Percentiles rank a stretch among this genome's conserved stretches.
phyloP scores from a whole-genome alignment of 2,113 vertebrate genomes.

The Thalassoma bifasciatum region DNA sequence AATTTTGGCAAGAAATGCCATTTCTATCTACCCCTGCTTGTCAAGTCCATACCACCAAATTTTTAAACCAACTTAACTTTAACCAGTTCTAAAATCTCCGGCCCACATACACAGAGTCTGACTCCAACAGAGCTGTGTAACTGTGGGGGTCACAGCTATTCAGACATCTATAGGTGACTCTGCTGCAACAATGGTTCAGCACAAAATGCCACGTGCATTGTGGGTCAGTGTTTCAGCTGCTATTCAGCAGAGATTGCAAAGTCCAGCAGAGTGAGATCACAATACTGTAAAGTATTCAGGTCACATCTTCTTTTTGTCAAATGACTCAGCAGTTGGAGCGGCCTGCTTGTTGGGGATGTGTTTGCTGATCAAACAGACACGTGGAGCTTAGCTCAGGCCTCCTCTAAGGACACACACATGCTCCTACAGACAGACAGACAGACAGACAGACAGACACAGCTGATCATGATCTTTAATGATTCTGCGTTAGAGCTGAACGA shows the following conservation, averaged over 20 bases:
- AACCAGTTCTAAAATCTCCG: too few relatives aligned
- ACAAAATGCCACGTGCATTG: conserved; percentile 8
- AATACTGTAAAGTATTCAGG: conserved; percentile 6
- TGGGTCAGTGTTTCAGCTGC: not conserved
- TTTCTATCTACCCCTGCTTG: too few relatives aligned
- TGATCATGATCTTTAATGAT: too few relatives aligned
- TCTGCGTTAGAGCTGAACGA: too few relatives aligned
- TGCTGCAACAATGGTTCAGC: not conserved
- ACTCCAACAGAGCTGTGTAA: not conserved
- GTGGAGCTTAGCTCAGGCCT: conserved; percentile 10
- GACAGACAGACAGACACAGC: too few relatives aligned
- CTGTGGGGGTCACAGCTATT: not conserved
- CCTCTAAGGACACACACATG: not conserved
- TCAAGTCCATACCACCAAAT: too few relatives aligned
- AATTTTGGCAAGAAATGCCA: too few relatives aligned
- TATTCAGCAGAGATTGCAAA: conserved; percentile 4
- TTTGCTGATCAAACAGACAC: conserved; percentile 52
- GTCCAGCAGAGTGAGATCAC: conserved; percentile 1
- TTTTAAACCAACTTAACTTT: too few relatives aligned
- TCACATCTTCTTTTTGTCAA: conserved; percentile 20
- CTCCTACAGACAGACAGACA: not conserved
- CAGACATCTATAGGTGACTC: not conserved
- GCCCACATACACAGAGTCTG: too few relatives aligned
- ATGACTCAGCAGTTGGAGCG: not conserved
- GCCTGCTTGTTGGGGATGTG: conserved; percentile 1